Evolutionary conservation across 2,888 invertebrate genomes (phyloP).

Genomic region (Cordilura impudica): DNA sequence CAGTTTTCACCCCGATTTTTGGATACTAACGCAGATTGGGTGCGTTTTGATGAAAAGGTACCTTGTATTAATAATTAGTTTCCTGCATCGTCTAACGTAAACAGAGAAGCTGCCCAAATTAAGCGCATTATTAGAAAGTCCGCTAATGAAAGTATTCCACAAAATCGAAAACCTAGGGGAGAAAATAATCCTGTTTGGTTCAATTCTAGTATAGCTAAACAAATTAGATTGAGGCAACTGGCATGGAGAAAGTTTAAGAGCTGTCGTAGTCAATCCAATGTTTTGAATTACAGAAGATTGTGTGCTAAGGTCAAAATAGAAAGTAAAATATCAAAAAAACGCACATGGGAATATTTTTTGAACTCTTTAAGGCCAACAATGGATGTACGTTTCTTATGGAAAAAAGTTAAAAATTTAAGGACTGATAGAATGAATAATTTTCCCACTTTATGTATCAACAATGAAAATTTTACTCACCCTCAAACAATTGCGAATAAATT

Average conservation of each 20-base stretch:
- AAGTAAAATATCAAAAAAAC: constrained; percentile 22
- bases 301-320: constrained; percentile 19
- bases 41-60: too few relatives aligned
- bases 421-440: background rate
- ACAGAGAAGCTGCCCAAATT: too few relatives aligned
- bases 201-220: constrained; percentile 8
- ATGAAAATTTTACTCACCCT: too few relatives aligned
- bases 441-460: too few relatives aligned
- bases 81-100: too few relatives aligned
- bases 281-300: background rate
- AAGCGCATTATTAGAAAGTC: too few relatives aligned
- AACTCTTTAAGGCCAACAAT: constrained; percentile 31
- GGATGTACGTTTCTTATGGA: constrained; percentile 35
- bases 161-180: too few relatives aligned
- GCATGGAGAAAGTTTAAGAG: constrained; percentile 13
- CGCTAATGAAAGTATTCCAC: too few relatives aligned
- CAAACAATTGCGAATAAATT: background rate
- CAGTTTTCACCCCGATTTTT: constrained; percentile 2
- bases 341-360: constrained; percentile 9
- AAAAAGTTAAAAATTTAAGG: constrained; percentile 10
- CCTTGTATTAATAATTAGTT: too few relatives aligned
- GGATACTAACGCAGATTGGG: too few relatives aligned
- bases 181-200: background rate
- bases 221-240: background rate
- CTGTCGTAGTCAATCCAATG: background rate